Percentiles rank a stretch among this genome's conserved stretches.
Evolutionary conservation across 2,888 invertebrate genomes (phyloP).

Genomic region (Stegana nigrithorax): DNA sequence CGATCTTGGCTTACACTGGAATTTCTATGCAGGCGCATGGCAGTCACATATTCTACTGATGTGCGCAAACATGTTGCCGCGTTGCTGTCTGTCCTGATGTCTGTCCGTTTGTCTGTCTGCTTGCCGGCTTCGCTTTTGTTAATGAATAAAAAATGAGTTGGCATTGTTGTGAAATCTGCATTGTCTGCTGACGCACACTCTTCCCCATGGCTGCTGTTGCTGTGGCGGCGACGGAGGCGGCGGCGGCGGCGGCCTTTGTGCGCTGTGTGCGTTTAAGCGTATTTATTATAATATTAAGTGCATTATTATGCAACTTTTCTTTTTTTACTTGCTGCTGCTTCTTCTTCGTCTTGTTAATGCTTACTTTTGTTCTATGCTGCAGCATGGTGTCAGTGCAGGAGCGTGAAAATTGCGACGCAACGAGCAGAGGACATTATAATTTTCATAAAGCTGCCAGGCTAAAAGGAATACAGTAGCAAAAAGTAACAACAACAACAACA

Average conservation of each 20-base stretch:
- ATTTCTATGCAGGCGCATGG: too few species aligned
- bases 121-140: neutral
- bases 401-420: too few species aligned
- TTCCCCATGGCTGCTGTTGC: neutral
- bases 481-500: slow-evolving; percentile 4
- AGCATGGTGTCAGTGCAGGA: too few species aligned
- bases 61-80: too few species aligned
- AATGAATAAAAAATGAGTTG: neutral
- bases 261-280: slow-evolving; percentile 36
- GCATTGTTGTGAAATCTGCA: neutral
- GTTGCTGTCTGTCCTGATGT: too few species aligned
- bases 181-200: neutral
- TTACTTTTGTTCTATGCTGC: too few species aligned
- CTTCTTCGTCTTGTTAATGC: too few species aligned
- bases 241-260: neutral
- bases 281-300: slow-evolving; percentile 38
- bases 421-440: slow-evolving; percentile 1
- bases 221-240: too few species aligned
- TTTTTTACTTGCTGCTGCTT: neutral
- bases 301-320: slow-evolving; percentile 35
- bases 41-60: too few species aligned
- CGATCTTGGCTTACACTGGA: too few species aligned
- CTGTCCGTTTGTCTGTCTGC: neutral
- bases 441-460: neutral
- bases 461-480: neutral